These are phyloP conservation scores for Balanococcus diminutus DNA, from an alignment of 2,888 invertebrate genomes.

Conservation along the genomic window DNA sequence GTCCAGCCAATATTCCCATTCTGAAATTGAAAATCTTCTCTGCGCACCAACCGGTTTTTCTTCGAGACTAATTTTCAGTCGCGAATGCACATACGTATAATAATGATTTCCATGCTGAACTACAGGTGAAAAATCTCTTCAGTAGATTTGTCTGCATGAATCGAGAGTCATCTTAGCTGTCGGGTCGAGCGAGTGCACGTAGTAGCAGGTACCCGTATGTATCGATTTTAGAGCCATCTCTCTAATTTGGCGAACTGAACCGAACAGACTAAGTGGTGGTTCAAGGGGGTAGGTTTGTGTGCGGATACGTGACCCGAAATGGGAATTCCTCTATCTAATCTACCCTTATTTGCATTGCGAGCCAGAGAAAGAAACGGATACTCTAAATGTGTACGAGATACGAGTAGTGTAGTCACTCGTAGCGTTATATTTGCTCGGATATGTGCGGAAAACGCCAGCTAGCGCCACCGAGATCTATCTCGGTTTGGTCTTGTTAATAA, in stretches of 20 bases:
- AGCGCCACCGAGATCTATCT: not conserved
- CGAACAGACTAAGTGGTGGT: not conserved
- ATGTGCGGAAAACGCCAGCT: not conserved
- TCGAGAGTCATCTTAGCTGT: too few species aligned
- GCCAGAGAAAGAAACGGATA: not conserved
- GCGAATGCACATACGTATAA: not conserved
- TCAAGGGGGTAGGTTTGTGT: not conserved
- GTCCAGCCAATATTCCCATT: too few species aligned
- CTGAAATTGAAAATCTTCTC: not conserved
- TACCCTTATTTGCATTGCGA: not conserved
- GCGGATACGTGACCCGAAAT: not conserved
- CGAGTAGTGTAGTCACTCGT: not conserved
- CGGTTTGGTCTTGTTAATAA: slow-evolving; percentile 1
- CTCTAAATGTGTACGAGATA: not conserved
- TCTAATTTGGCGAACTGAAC: too few species aligned
- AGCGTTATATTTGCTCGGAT: not conserved
- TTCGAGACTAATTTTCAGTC: not conserved
- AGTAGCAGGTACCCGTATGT: too few species aligned
- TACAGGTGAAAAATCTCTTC: not conserved
- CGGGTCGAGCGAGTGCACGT: too few species aligned
- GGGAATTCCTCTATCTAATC: not conserved
- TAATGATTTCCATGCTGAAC: not conserved
- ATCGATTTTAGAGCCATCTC: too few species aligned
- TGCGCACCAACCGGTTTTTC: not conserved
- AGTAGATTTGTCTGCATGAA: too few species aligned